Base-by-base conservation (phyloP, 2,888 invertebrate species). In the Pasiphila rectangulata region DNA sequence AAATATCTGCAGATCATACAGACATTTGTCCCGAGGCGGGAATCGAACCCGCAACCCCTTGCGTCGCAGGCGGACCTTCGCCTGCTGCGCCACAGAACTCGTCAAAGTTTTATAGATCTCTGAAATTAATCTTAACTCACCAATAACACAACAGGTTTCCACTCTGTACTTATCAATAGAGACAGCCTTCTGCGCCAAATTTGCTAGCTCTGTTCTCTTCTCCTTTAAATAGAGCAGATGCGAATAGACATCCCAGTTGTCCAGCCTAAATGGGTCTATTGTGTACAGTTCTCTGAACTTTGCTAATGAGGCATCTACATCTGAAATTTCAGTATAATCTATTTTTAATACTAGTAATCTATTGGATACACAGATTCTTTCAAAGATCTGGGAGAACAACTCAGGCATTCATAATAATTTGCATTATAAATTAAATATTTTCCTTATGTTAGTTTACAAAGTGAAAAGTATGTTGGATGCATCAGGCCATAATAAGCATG, bases 111-210 rank as follows among this genome's bases (percentile, higher is more conserved):
- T n/a, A n/a, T n/a, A n/a, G n/a, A n/a, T n/a, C n/a, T n/a, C n/a
- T n/a, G n/a, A n/a, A n/a, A n/a, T n/a, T n/a, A n/a, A n/a, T n/a
- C n/a, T n/a, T n/a, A 19, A 40, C 83, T 85, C 83, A 94, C 98
- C 98, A 73, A 99, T 96, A 56, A 99, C 96, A 84, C 97, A 98
- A 79, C 99, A 99, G 0, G 99, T 99, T 87, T 99, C 98, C 13
- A 98, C 96, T 61, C 96, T 90, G 75, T 98, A 99, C 83, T 98
- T 98, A 80, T 99, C 98, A 61, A 98, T 96, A 66, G 95, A 94
- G 40, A 96, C 95, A 30, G 97, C 96, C 67, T 94, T 94, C 70
- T 99, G 98, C 0, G 99, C 99, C 54, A 99, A 90, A 76, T 96
- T 93, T 1, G 98, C 96, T 59, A 99, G 90, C 76, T 98, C 97